A percentile compares a stretch with the other conserved stretches of the same genome.
Evolutionary conservation across 2,888 invertebrate species (phyloP).

Genomic region (Suillia variegata): DNA sequence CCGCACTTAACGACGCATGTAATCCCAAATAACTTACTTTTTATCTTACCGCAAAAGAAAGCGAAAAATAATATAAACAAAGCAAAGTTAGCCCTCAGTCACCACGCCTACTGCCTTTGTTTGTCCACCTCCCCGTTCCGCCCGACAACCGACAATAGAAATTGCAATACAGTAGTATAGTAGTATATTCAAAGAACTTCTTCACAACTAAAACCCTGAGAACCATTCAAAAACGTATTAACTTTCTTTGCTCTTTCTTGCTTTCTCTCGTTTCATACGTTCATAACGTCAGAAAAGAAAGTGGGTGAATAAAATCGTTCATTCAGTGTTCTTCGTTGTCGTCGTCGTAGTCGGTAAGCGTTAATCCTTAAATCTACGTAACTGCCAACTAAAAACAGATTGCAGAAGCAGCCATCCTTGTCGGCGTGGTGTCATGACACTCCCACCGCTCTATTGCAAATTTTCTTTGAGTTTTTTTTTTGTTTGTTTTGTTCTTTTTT

Average conservation of each 20-base stretch:
- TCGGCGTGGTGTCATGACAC: neutral
- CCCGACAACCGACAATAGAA: neutral
- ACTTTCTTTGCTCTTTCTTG: slow-evolving; percentile 8
- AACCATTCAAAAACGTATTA: slow-evolving; percentile 25
- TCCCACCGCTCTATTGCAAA: slow-evolving; percentile 37
- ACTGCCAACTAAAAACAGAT: slow-evolving; percentile 45
- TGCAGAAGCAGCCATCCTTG: slow-evolving; percentile 22
- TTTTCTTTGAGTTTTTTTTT: no score
- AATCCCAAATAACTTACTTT: slow-evolving; percentile 19
- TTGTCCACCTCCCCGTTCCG: neutral
- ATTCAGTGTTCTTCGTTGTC: neutral
- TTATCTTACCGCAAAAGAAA: slow-evolving; percentile 7
- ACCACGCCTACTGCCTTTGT: no score
- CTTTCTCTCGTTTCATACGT: neutral
- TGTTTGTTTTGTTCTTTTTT: neutral
- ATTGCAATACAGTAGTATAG: slow-evolving; percentile 8
- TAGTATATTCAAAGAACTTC: slow-evolving; percentile 8
- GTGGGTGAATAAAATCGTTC: neutral
- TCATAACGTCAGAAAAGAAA: neutral
- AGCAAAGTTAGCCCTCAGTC: neutral
- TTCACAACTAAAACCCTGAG: slow-evolving; percentile 13
- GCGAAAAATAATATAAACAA: neutral
- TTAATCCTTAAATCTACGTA: slow-evolving; percentile 52
- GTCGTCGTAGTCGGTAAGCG: no score
- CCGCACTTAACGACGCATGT: slow-evolving; percentile 8